Conservation (phyloP, 2,888 invertebrate species). For the Dasysyrphus albostriatus region DNA sequence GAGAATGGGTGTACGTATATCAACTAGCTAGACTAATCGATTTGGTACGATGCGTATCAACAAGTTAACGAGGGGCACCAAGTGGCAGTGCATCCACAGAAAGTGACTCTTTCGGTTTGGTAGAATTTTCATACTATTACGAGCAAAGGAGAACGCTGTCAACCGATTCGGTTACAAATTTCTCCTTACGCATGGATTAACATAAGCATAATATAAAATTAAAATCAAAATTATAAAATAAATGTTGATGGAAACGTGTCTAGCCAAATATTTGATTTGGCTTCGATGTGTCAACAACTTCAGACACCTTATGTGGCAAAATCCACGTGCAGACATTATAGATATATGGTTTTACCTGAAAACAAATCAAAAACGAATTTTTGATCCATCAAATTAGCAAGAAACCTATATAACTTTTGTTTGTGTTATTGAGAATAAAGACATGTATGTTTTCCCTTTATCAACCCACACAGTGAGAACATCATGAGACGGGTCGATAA, state of each 20-base stretch:
- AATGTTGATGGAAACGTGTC: conserved; percentile 9
- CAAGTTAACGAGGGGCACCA: too few relatives aligned
- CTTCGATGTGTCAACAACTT: conserved; percentile 8
- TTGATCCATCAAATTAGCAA: not conserved
- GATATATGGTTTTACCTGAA: not conserved
- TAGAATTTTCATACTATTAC: too few relatives aligned
- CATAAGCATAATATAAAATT: not conserved
- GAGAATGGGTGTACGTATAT: too few relatives aligned
- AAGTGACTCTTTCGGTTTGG: too few relatives aligned
- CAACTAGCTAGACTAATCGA: too few relatives aligned
- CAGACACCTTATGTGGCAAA: not conserved
- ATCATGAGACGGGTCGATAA: not conserved
- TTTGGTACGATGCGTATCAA: too few relatives aligned
- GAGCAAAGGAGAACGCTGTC: too few relatives aligned
- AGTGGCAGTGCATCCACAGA: too few relatives aligned
- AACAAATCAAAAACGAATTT: not conserved
- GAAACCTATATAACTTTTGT: too few relatives aligned
- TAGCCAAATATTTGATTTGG: conserved; percentile 19
- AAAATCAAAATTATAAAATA: not conserved
- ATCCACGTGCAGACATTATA: not conserved
- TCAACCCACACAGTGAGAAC: not conserved
- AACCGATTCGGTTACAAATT: too few relatives aligned
- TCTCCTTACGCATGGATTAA: too few relatives aligned
- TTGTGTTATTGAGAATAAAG: too few relatives aligned
- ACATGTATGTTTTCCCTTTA: not conserved